These are phyloP conservation scores for Gambusia affinis DNA, from an alignment of 2,113 vertebrate species.

Conservation along the genomic window DNA sequence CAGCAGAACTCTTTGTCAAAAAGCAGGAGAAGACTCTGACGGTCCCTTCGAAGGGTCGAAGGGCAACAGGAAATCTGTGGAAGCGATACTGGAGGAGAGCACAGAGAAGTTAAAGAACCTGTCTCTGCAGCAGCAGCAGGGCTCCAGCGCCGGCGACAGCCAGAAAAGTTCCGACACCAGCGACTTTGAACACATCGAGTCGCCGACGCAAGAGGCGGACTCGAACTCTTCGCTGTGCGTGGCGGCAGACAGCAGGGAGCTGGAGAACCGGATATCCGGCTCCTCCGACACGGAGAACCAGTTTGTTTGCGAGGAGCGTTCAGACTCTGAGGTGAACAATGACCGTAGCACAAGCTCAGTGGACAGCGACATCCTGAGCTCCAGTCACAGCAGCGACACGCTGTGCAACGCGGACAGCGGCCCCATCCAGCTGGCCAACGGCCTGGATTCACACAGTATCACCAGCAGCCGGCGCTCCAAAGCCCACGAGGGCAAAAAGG, in stretches of 20 bases:
- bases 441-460: slow-evolving; percentile 96
- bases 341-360: slow-evolving; percentile 98
- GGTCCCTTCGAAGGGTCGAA: slow-evolving; percentile 85
- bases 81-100: slow-evolving; percentile 95
- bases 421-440: slow-evolving; percentile 91
- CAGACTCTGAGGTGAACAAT: slow-evolving; percentile 96
- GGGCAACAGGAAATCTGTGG: slow-evolving; percentile 89
- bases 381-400: slow-evolving; percentile 97
- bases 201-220: slow-evolving; percentile 88
- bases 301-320: slow-evolving; percentile 91
- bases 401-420: slow-evolving; percentile 93
- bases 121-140: slow-evolving; percentile 86
- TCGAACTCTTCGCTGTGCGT: slow-evolving; percentile 86
- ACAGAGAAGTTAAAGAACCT: slow-evolving; percentile 97
- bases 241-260: slow-evolving; percentile 87
- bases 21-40: slow-evolving; percentile 82
- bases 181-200: slow-evolving; percentile 95
- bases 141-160: slow-evolving; percentile 92
- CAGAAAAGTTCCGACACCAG: slow-evolving; percentile 95
- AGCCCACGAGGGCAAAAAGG: slow-evolving; percentile 95
- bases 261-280: slow-evolving; percentile 85
- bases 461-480: slow-evolving; percentile 97
- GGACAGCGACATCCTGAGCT: slow-evolving; percentile 98
- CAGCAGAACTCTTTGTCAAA: slow-evolving; percentile 86
- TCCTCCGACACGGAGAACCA: slow-evolving; percentile 88